phyloP scores from a whole-genome alignment of 1,140 invertebrate genomes.

The Temnothorax nylanderi region DNA sequence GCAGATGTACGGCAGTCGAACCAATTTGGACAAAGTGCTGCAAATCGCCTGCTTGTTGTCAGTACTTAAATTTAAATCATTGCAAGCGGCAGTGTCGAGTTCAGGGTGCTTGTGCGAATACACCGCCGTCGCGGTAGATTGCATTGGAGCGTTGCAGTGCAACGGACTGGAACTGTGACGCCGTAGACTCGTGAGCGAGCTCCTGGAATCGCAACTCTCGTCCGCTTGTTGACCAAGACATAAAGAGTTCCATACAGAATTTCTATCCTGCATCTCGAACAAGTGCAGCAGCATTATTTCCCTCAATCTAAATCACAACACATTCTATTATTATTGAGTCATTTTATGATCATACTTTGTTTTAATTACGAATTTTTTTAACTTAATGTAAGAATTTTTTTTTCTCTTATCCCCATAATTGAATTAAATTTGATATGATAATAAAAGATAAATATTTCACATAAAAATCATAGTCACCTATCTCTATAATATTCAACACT shows the following conservation, averaged over 20 bases:
- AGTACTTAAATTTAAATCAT: conserved; percentile 64
- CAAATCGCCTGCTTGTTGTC: conserved; percentile 69
- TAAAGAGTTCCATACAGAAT: conserved; percentile 78
- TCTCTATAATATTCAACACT: not conserved
- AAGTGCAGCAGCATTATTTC: conserved; percentile 86
- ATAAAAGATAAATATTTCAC: not conserved
- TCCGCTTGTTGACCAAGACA: conserved; percentile 77
- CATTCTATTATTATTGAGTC: not conserved
- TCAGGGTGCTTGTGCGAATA: conserved; percentile 78
- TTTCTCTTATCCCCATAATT: not conserved
- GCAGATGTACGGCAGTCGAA: conserved; percentile 55
- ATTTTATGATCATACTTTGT: not conserved
- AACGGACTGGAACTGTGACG: conserved; percentile 73
- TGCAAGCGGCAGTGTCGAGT: conserved; percentile 65
- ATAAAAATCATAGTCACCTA: not conserved
- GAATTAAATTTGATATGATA: not conserved
- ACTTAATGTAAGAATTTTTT: not conserved
- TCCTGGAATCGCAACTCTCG: conserved; percentile 72
- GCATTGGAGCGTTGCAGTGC: conserved; percentile 62
- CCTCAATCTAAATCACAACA: conserved; percentile 66
- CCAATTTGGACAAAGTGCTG: conserved; percentile 51
- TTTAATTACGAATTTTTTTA: not conserved
- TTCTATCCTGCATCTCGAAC: conserved; percentile 85
- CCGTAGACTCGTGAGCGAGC: conserved; percentile 68
- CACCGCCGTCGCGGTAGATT: conserved; percentile 50